Percentiles rank a stretch among this genome's conserved stretches.
These are phyloP conservation scores for Erythrocercus mccallii DNA, from an alignment of 2,113 vertebrate genomes.

Conservation along the genomic window DNA sequence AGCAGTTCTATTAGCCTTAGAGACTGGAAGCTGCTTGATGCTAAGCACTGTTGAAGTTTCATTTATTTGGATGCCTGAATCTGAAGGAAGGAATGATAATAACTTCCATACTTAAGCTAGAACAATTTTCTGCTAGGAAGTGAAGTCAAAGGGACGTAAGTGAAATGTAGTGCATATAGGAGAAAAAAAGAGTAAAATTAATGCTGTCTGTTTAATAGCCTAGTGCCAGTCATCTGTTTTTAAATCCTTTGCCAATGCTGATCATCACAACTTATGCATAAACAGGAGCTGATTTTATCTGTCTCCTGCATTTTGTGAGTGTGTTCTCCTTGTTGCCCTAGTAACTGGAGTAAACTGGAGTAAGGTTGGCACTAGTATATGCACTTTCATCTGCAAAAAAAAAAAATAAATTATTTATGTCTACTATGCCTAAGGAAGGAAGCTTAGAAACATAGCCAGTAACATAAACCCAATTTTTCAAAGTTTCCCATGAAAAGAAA, in stretches of 20 bases:
- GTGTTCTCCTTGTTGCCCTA: neutral
- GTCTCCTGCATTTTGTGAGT: neutral
- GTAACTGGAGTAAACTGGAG: conserved; percentile 17
- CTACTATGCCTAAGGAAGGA: neutral
- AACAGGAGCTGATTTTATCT: conserved; percentile 4
- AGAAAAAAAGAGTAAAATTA: neutral
- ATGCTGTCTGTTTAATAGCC: neutral
- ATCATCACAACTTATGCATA: neutral
- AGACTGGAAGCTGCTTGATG: neutral
- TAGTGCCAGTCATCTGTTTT: neutral
- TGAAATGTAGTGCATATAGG: neutral
- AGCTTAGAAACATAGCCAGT: neutral
- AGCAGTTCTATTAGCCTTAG: neutral
- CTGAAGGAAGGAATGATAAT: neutral
- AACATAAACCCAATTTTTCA: neutral
- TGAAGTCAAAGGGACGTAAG: neutral
- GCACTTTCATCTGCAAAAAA: neutral
- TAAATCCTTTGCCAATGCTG: neutral
- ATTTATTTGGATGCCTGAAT: conserved; percentile 16
- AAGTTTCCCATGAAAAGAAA: neutral
- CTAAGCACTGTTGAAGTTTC: conserved; percentile 5
- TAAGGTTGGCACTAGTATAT: neutral
- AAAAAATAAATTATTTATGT: neutral
- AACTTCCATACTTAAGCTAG: neutral
- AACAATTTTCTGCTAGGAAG: conserved; percentile 3